These are phyloP conservation scores for Nothobranchius kuhntae DNA, from an alignment of 2,113 vertebrate species.

Conservation along the genomic window DNA sequence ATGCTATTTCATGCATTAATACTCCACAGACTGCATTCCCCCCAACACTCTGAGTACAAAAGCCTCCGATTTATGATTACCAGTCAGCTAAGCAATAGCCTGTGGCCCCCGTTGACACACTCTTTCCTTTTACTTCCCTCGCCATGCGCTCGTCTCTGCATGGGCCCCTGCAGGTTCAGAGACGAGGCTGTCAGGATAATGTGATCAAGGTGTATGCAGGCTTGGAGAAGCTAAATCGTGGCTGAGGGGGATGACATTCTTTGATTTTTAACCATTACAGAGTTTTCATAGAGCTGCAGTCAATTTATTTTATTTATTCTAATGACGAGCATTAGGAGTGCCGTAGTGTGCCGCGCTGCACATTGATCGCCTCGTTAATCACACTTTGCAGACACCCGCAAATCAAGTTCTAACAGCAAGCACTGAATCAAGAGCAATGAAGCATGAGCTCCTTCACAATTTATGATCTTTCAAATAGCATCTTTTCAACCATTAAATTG, in stretches of 20 bases:
- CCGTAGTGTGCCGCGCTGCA: slow-evolving; percentile 93
- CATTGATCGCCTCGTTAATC: slow-evolving; percentile 99
- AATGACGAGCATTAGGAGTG: slow-evolving; percentile 99
- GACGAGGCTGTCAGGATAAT: slow-evolving; percentile 91
- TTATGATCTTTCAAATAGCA: slow-evolving; percentile 99
- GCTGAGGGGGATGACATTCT: slow-evolving; percentile 91
- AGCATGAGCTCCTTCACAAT: slow-evolving; percentile 99
- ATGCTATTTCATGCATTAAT: slow-evolving; percentile 84
- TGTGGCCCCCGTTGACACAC: slow-evolving; percentile 62
- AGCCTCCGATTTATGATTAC: slow-evolving; percentile 78
- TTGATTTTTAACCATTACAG: slow-evolving; percentile 99
- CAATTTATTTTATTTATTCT: slow-evolving; percentile 99
- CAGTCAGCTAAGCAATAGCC: slow-evolving; percentile 74
- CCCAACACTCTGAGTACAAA: slow-evolving; percentile 62
- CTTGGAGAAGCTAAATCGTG: slow-evolving; percentile 90
- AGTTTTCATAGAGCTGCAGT: slow-evolving; percentile 99
- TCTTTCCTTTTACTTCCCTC: slow-evolving; percentile 61
- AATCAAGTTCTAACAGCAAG: slow-evolving; percentile 99
- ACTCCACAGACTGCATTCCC: slow-evolving; percentile 69
- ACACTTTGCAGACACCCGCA: slow-evolving; percentile 99
- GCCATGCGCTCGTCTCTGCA: slow-evolving; percentile 70
- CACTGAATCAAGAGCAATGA: slow-evolving; percentile 99
- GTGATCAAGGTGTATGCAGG: slow-evolving; percentile 92
- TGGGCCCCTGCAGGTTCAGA: slow-evolving; percentile 87
- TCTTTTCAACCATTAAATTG: slow-evolving; percentile 99